phyloP scores from a whole-genome alignment of 2,888 invertebrate genomes.

The Galerucella calmariensis region DNA sequence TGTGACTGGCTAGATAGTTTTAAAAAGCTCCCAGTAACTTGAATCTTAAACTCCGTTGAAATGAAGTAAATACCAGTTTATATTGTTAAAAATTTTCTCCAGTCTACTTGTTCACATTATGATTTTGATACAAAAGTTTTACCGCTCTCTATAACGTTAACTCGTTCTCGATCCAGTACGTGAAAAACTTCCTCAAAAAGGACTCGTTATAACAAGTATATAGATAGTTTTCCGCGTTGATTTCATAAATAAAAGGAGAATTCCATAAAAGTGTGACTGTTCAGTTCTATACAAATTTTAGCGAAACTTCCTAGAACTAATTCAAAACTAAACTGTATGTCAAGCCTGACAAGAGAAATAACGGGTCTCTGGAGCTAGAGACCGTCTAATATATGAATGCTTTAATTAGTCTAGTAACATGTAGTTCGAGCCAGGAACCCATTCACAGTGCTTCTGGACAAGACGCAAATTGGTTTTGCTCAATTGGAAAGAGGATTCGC shows the following conservation, averaged over 20 bases:
- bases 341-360: constrained; percentile 34
- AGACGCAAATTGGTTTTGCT: constrained; percentile 37
- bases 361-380: constrained; percentile 36
- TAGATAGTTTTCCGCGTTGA: not conserved
- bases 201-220: no score
- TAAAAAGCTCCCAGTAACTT: no score
- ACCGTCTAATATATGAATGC: constrained; percentile 36
- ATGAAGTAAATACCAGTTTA: no score
- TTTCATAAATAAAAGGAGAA: not conserved
- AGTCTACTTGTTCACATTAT: no score
- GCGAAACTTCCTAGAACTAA: constrained; percentile 30
- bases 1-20: no score
- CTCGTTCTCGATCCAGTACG: no score
- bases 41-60: no score
- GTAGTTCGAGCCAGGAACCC: constrained; percentile 25
- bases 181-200: no score
- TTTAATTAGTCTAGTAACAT: constrained; percentile 43
- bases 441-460: constrained; percentile 35
- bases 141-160: no score
- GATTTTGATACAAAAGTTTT: no score
- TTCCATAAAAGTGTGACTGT: constrained; percentile 5
- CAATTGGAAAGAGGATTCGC: constrained; percentile 36
- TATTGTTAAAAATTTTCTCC: no score
- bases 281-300: constrained; percentile 11
- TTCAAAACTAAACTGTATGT: constrained; percentile 28